phyloP scores from a whole-genome alignment of 2,113 vertebrate genomes.

The Ceyx margarethae region DNA sequence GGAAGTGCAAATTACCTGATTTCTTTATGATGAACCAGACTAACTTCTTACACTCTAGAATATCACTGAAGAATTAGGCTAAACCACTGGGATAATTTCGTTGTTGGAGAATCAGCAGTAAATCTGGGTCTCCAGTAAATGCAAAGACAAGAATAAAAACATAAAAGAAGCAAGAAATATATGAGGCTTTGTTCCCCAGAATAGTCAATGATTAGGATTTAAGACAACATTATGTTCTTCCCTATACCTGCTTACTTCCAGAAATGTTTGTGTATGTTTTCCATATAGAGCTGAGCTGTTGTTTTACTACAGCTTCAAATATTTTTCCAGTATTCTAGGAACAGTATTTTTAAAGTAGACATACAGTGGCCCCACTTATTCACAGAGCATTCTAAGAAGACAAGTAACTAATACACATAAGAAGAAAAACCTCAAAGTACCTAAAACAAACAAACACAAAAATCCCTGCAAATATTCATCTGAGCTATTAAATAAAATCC shows the following conservation, averaged over 20 bases:
- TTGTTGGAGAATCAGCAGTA: not conserved
- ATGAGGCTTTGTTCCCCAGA: not conserved
- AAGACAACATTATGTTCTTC: not conserved
- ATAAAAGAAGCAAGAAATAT: not conserved
- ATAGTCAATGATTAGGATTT: not conserved
- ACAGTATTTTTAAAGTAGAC: not conserved
- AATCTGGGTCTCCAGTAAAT: not conserved
- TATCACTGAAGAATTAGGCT: not conserved
- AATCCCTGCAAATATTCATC: not conserved
- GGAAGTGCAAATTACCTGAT: slow-evolving; percentile 12
- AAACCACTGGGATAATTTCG: not conserved
- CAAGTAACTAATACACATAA: not conserved
- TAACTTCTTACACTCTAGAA: not conserved
- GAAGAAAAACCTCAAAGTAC: not conserved
- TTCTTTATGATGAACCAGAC: slow-evolving; percentile 3
- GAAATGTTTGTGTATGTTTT: not conserved
- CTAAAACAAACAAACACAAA: too few relatives aligned
- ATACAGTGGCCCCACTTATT: not conserved
- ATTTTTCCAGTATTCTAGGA: not conserved
- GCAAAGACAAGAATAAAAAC: not conserved
- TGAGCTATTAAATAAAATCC: not conserved
- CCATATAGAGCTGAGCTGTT: not conserved
- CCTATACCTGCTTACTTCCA: not conserved
- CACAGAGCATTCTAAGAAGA: not conserved
- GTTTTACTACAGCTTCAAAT: not conserved